Evolutionary conservation across 2,797 vertebrate species (phyloP), one percentile per base, ranked within the genome.

Genomic region (Xyrichtys novacula): DNA sequence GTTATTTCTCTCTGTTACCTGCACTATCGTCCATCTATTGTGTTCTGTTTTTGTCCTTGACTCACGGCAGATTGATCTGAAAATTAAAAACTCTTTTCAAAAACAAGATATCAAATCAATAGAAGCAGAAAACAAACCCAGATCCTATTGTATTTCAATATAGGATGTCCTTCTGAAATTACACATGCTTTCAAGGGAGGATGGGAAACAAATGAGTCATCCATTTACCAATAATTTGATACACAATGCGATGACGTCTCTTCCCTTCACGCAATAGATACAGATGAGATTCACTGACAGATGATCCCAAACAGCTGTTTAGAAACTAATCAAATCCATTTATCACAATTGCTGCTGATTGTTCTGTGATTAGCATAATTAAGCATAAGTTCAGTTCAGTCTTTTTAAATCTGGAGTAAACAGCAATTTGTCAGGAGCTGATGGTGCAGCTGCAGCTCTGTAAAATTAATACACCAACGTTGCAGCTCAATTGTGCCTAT

Each of bases 351-450:
- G 34, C 46, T 43, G 20, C 42, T 61, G 36, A 65, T 54, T 65
- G 36, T 52, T 63, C 26, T 50, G 36, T 68, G 54, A 74, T 84
- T 69, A 52, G 47, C 48, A 50, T 65, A 55, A 71, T 58, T 48
- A 39, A 49, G 69, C 40, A 46, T 34, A 64, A n/a, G 67, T 75
- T 76, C 53, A 29, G 26, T 9, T 2, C 17, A 19, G 59, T 74
- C 22, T 28, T 43, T 4, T 14, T 17, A 55, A 60, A 57, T 44
- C 16, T 29, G 49, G 16, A 66, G 44, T 69, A 62, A 87, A 74
- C 66, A 55, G 34, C 70, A 38, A 82, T 85, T 87, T 80, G 60
- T 70, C 53, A 77, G 49, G 32, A 70, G 52, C 29, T n/a, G 10
- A 67, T 22, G 52, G 20, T 75, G 77, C 80, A 87, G 67, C 73